phyloP scores from a whole-genome alignment of 2,888 invertebrate genomes.

The Mechanitis mazaeus region DNA sequence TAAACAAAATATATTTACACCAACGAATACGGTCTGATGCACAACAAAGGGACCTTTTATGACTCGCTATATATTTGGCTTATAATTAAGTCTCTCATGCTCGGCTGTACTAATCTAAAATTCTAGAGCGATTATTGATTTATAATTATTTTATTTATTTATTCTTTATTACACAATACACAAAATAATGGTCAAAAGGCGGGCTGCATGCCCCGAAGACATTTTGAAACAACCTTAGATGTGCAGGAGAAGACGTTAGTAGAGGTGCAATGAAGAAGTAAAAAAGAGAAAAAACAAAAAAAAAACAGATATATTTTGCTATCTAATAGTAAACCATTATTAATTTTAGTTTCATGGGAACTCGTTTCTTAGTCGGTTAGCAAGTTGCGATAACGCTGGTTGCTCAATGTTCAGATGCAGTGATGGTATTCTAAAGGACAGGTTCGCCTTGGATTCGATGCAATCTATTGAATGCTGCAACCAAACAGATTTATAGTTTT shows the following conservation, averaged over 20 bases:
- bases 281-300: too few species aligned
- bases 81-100: slow-evolving; percentile 27
- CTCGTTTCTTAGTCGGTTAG: slow-evolving; percentile 18
- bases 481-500: slow-evolving; percentile 30
- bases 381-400: slow-evolving; percentile 21
- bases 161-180: too few species aligned
- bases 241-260: too few species aligned
- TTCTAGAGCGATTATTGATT: neutral
- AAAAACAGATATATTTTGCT: neutral
- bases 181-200: too few species aligned
- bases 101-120: neutral
- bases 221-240: too few species aligned
- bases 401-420: slow-evolving; percentile 28
- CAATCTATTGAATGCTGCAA: slow-evolving; percentile 33
- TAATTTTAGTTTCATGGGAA: slow-evolving; percentile 14
- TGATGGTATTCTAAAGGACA: slow-evolving; percentile 34
- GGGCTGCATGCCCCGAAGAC: too few species aligned
- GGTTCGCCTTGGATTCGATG: slow-evolving; percentile 33
- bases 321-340: slow-evolving; percentile 7
- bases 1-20: slow-evolving; percentile 12
- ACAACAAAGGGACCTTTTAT: slow-evolving; percentile 30
- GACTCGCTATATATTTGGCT: slow-evolving; percentile 28
- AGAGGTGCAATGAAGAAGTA: too few species aligned
- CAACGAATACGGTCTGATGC: slow-evolving; percentile 4
- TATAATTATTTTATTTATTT: too few species aligned